Percentiles rank a stretch among this genome's conserved stretches.
phyloP scores from a whole-genome alignment of 2,113 vertebrate species.

The Motacilla tschutschensis region DNA sequence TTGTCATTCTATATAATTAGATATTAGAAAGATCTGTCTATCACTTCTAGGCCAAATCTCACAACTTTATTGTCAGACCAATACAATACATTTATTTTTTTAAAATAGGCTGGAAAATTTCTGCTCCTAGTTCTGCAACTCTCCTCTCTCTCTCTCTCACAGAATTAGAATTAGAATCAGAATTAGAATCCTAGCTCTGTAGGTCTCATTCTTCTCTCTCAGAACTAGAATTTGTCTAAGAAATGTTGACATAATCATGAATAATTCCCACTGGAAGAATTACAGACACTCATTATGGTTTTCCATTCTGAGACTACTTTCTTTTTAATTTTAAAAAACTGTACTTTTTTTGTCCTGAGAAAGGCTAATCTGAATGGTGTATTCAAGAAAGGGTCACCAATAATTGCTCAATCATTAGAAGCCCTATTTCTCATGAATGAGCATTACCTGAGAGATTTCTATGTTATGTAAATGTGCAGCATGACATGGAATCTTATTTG shows the following conservation, averaged over 20 bases:
- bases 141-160: background rate
- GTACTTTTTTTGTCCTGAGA: background rate
- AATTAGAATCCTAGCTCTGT: background rate
- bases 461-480: background rate
- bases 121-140: background rate
- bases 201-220: background rate
- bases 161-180: background rate
- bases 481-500: background rate
- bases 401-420: background rate
- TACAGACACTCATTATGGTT: slow-evolving; percentile 14
- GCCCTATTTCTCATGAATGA: background rate
- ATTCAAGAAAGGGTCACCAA: background rate
- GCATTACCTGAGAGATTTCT: background rate
- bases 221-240: slow-evolving; percentile 24
- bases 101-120: background rate
- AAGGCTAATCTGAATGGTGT: slow-evolving; percentile 15
- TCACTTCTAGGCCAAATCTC: background rate
- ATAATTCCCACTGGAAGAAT: slow-evolving; percentile 25
- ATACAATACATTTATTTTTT: background rate
- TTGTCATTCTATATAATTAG: background rate
- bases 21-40: background rate
- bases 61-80: background rate
- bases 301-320: slow-evolving; percentile 11
- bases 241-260: slow-evolving; percentile 40
- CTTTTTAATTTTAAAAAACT: background rate